Base-by-base conservation (phyloP, 2,113 vertebrate species). In the Petroica traversi region DNA sequence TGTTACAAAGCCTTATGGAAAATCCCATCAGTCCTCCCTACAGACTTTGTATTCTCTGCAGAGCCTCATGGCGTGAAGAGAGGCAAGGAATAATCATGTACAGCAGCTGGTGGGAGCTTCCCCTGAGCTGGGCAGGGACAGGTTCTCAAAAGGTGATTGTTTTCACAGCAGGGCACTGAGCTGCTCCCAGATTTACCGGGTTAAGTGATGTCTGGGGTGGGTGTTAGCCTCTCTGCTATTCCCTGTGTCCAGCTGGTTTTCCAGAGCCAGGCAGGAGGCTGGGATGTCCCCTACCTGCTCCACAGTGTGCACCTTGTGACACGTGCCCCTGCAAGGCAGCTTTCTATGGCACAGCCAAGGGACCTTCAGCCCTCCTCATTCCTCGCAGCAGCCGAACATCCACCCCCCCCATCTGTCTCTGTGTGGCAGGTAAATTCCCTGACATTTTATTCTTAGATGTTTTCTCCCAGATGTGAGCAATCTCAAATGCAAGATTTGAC, bases 51-150 rank as follows among this genome's bases (percentile, higher is more conserved):
- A 26, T 41, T 69, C 29, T 52, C 69, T 66, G 52, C n/a, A 71
- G 73, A 46, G 41, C 38, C 46, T 40, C 28, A 2, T 28, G 22
- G 38, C 0, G 0, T 4, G 34, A 41, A n/a, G 38, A 41, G 48
- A 59, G 49, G 29, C 18, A 33, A 48, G 51, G 14, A 66, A 23
- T 23, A 31, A 41, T 54, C 26, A 7, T 2, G 4, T 1, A 6
- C 1, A 66, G 28, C 51, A 89, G 64, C 36, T 51, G 7, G 2
- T 31, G 12, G 69, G 64, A 59, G 40, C 61, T 62, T 8, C 75
- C 14, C 40, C 26, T 11, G 57, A 31, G 61, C 4, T 46, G 46
- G 48, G 20, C 33, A 19, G 48, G 51, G 61, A 12, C 34, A 40
- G 38, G 9, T 33, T 91, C 52, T 82, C 31, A 3, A 19, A 18